Base-by-base conservation (phyloP, 2,113 vertebrate genomes). In the Myrmecobius fasciatus region DNA sequence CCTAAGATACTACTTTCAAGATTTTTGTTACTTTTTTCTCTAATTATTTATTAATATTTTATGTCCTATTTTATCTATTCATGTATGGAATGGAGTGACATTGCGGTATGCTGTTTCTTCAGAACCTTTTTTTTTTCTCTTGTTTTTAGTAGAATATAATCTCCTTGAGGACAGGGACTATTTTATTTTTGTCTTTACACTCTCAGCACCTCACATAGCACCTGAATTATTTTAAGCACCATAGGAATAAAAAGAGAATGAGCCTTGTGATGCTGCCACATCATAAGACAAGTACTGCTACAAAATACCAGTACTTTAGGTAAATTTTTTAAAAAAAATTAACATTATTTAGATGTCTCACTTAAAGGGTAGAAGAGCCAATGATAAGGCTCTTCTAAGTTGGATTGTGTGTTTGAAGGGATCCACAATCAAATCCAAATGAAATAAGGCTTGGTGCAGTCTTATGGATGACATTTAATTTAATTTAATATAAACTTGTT, bases 171-270 rank as follows among this genome's bases (percentile, higher is more conserved):
- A 7, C n/a, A n/a, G 60, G 36, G 14, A 6, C 31, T 1, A n/a
- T 5, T 75, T 75, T 4, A 75, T n/a, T 75, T 75, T n/a, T 17
- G n/a, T n/a, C 36, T 75, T 60, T n/a, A 75, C 4, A 75, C 20
- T 36, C 14, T 75, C 4, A 75, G 60, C 60, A 75, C 36, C 4
- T 75, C 60, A 75, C 60, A 75, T 17, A n/a, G 12, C 14, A 75
- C 14, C 36, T n/a, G 12, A 0, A 0, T n/a, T 1, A 17, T 20
- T n/a, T 31, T n/a, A n/a, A 0, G 4, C 60, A 75, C 36, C 5
- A n/a, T 20, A 75, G 14, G 14, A n/a, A 12, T 20, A n/a, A 3
- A 75, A 75, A 5, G 36, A 31, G 31, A 75, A 75, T 75, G 60
- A 36, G 3, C 5, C 14, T n/a, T 12, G 36, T 20, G 36, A 20